A percentile compares a stretch with the other conserved stretches of the same genome.
phyloP scores from a whole-genome alignment of 2,888 invertebrate species.

The Philereme transversata region DNA sequence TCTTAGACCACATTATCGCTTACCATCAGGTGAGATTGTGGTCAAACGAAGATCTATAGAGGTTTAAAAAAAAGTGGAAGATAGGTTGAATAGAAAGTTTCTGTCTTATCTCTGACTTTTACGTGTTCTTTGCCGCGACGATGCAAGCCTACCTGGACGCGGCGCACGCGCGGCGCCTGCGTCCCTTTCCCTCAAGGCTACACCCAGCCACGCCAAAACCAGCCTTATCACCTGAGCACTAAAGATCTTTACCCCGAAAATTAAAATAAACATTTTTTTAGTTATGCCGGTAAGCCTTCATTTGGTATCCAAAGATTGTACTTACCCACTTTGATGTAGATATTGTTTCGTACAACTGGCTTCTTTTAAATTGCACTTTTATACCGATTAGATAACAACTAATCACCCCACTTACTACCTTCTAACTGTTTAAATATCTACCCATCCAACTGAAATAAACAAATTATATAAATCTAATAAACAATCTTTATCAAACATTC shows the following conservation, averaged over 20 bases:
- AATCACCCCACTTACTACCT: no score
- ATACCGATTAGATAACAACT: no score
- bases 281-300: slow-evolving; percentile 54
- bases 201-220: slow-evolving; percentile 45
- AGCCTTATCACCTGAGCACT: slow-evolving; percentile 39
- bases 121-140: slow-evolving; percentile 54
- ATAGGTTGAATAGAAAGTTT: no score
- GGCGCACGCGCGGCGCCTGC: slow-evolving; percentile 54
- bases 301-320: not conserved
- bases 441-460: not conserved
- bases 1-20: no score
- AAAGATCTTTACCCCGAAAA: slow-evolving; percentile 15
- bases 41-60: no score
- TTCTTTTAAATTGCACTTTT: no score
- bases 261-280: slow-evolving; percentile 46
- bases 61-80: no score
- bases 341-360: no score
- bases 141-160: slow-evolving; percentile 60
- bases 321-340: no score
- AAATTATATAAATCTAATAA: not conserved
- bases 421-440: not conserved
- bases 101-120: slow-evolving; percentile 32
- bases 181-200: slow-evolving; percentile 79
- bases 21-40: no score
- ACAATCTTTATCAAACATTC: slow-evolving; percentile 38